Evolutionary conservation across 2,797 vertebrate species (phyloP), one percentile per base, ranked within the genome.

Genomic region (Spinus pinus): DNA sequence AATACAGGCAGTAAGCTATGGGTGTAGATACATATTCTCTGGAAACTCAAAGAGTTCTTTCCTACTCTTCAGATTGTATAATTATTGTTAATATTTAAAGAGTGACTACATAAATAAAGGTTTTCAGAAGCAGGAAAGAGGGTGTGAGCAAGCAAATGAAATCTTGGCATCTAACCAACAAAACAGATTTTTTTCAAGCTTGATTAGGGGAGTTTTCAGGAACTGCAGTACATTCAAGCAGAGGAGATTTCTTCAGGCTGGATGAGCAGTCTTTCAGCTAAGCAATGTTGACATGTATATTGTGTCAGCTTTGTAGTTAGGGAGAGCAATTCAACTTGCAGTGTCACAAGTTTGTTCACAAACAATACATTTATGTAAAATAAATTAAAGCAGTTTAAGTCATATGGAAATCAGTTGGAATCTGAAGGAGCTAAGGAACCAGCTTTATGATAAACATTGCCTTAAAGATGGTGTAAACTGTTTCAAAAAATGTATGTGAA

Each of bases 1-100:
- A 66, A 78, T 56, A 22, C 24, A 82, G 39, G 31, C 22, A 54
- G n/a, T 17, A 49, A 72, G 16, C 24, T 66, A 7, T 6, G 21
- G 41, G 37, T 49, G 84, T 15, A 86, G 44, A 58, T 20, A 18
- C 23, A 28, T 75, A 41, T 60, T 73, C 62, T 53, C 18, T 67
- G 51, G 47, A 95, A 75, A 42, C 13, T 82, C 35, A n/a, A 87
- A 89, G 64, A 81, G 33, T 39, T 88, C 35, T 69, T 95, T 92
- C 75, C 35, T 69, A 18, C 75, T 65, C 83, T 93, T 42, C 47
- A 94, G 56, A 53, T 47, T 14, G 21, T 44, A 31, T 23, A 75
- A 39, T 19, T 91, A 65, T 42, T 69, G 23, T 22, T 62, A 42
- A 37, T 64, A 86, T 80, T 94, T 96, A 88, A 92, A 95, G 37